phyloP scores from a whole-genome alignment of 2,888 invertebrate genomes.

The Drosophila rellima region DNA sequence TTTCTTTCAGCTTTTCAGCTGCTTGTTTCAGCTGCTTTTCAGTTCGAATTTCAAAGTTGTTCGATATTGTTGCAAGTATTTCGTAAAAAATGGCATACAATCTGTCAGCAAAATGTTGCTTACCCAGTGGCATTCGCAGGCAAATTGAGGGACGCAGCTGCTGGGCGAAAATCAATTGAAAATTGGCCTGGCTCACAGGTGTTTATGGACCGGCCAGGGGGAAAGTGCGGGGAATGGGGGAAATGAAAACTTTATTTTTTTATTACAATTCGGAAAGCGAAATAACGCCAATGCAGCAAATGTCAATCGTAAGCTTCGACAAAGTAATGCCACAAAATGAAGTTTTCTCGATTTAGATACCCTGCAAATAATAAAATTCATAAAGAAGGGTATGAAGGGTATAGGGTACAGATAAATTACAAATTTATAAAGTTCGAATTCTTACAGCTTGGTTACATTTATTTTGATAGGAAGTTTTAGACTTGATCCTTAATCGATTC shows the following conservation, averaged over 20 bases:
- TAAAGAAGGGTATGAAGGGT: not conserved
- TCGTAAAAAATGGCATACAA: slow-evolving; percentile 76
- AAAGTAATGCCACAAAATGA: slow-evolving; percentile 39
- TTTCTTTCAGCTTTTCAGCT: slow-evolving; percentile 55
- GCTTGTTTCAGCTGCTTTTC: slow-evolving; percentile 73
- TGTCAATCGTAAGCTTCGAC: slow-evolving; percentile 54
- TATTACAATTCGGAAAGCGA: slow-evolving; percentile 53
- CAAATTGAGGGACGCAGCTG: slow-evolving; percentile 34
- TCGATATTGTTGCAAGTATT: slow-evolving; percentile 75
- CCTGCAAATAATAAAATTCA: not conserved
- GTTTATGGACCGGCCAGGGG: slow-evolving; percentile 54
- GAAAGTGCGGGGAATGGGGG: not conserved
- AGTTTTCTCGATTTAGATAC: slow-evolving; percentile 33
- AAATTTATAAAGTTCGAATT: too few species aligned
- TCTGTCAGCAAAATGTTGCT: slow-evolving; percentile 73
- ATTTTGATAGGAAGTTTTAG: too few species aligned
- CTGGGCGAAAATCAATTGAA: slow-evolving; percentile 73
- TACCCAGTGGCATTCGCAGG: slow-evolving; percentile 41
- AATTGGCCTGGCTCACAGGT: slow-evolving; percentile 71
- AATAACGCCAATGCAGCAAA: slow-evolving; percentile 60
- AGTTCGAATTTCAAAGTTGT: slow-evolving; percentile 65
- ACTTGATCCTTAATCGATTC: too few species aligned
- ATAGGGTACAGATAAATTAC: too few species aligned
- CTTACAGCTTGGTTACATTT: too few species aligned
- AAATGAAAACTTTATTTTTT: slow-evolving; percentile 46